Conservation (phyloP, 2,797 vertebrate genomes). For the Poeciliopsis gracilis region DNA sequence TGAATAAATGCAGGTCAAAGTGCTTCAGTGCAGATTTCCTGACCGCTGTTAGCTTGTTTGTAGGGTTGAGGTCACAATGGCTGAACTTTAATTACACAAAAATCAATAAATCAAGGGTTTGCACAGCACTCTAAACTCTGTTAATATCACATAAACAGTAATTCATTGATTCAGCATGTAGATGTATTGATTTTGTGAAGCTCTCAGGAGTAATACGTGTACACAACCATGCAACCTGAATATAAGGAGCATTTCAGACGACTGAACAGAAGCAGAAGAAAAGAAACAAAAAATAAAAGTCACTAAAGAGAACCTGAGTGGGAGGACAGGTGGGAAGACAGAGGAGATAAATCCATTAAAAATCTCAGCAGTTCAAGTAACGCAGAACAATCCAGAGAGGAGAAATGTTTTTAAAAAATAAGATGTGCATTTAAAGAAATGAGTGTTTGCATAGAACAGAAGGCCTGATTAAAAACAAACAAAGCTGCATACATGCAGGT, state of each 20-base stretch:
- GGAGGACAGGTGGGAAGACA: slow-evolving; percentile 19
- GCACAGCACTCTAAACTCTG: slow-evolving; percentile 39
- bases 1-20: slow-evolving; percentile 12
- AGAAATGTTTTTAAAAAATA: slow-evolving; percentile 38
- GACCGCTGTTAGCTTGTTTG: slow-evolving; percentile 8
- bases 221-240: slow-evolving; percentile 6
- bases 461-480: slow-evolving; percentile 17
- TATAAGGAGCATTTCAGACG: slow-evolving; percentile 11
- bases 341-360: neutral
- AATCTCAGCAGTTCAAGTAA: neutral
- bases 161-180: slow-evolving; percentile 41
- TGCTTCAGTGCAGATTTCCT: slow-evolving; percentile 13
- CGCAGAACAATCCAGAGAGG: slow-evolving; percentile 11
- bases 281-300: slow-evolving; percentile 31
- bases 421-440: slow-evolving; percentile 66
- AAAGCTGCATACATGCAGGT: neutral
- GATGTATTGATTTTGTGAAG: slow-evolving; percentile 45
- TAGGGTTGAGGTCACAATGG: slow-evolving; percentile 30
- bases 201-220: slow-evolving; percentile 16
- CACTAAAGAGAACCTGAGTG: slow-evolving; percentile 13
- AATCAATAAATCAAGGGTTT: slow-evolving; percentile 42
- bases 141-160: slow-evolving; percentile 54
- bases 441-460: slow-evolving; percentile 47
- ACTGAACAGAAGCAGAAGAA: slow-evolving; percentile 7
- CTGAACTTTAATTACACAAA: slow-evolving; percentile 40